These are phyloP conservation scores for Amphipoea lucens DNA, from an alignment of 2,888 invertebrate species.

Conservation along the genomic window DNA sequence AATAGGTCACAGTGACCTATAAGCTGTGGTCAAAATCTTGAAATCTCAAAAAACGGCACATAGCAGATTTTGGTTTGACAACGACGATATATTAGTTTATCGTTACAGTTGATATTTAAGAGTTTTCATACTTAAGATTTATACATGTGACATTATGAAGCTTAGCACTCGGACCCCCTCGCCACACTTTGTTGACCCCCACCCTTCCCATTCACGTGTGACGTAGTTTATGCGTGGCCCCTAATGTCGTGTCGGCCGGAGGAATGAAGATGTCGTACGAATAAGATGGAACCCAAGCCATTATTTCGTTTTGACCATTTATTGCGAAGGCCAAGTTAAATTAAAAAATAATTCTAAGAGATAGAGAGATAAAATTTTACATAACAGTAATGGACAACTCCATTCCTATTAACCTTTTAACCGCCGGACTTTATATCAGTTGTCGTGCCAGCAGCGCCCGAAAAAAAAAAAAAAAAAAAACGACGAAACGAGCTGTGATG, in stretches of 20 bases:
- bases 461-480: too few species aligned
- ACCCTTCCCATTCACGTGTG: not conserved
- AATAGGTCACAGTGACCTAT: too few species aligned
- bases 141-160: not conserved
- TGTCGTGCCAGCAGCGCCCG: too few species aligned
- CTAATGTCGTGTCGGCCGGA: not conserved
- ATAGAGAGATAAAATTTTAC: too few species aligned
- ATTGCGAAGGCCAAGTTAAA: not conserved
- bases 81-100: too few species aligned
- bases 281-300: not conserved
- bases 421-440: too few species aligned
- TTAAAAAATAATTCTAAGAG: not conserved
- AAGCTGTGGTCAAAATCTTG: too few species aligned
- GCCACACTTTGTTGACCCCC: not conserved
- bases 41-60: too few species aligned
- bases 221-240: not conserved
- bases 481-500: too few species aligned
- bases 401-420: too few species aligned
- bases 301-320: not conserved
- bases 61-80: too few species aligned
- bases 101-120: not conserved
- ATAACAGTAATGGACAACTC: not conserved
- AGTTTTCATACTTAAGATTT: not conserved
- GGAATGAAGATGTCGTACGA: not conserved
- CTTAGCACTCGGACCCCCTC: not conserved